Evolutionary conservation across 2,888 invertebrate species (phyloP), one percentile per base, ranked within the genome.

Genomic region (Drosophila kanekoi): DNA sequence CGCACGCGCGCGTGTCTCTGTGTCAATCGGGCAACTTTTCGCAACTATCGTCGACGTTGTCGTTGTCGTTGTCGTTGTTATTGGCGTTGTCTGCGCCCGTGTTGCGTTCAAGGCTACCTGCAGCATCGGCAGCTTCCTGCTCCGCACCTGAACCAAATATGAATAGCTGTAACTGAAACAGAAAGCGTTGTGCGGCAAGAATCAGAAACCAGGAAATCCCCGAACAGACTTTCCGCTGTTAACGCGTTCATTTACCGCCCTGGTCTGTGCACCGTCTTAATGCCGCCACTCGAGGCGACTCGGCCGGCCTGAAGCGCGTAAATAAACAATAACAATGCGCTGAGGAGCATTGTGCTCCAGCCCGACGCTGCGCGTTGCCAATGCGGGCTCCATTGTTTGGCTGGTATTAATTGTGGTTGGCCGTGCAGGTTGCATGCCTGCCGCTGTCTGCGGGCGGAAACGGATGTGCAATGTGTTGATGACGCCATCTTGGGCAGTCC

Each of bases 401-500:
- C 48, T 66, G 68, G 71, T 81, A 80, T 81, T 84, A 80, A 87
- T 84, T 84, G 70, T 81, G 70, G 59, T 61, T 63, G 68, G 32
- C 47, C 68, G 10, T 57, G 51, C 38, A 20, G 38, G 37, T 16
- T 41, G 40, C 33, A n/a, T 6, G 20, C 40, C n/a, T 35, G 47
- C 41, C 16, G 41, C 38, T 40, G 62, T 33, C 35, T 18, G 48
- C 53, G 51, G 35, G 32, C 75, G 76, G 76, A 66, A 81, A 58
- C 81, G 85, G 88, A 82, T 81, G 72, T 82, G 87, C 87, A 87
- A 81, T 78, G 78, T 84, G 87, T 72, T 76, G 59, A 56, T 81
- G 81, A 83, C 84, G 84, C 84, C 78, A 74, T 74, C 64, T 74
- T 70, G 32, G 38, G 10, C 58, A 41, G 52, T 43, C 35, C 41